Evolutionary conservation across 2,797 vertebrate genomes (phyloP).

Genomic region (Synaphobranchus kaupii): DNA sequence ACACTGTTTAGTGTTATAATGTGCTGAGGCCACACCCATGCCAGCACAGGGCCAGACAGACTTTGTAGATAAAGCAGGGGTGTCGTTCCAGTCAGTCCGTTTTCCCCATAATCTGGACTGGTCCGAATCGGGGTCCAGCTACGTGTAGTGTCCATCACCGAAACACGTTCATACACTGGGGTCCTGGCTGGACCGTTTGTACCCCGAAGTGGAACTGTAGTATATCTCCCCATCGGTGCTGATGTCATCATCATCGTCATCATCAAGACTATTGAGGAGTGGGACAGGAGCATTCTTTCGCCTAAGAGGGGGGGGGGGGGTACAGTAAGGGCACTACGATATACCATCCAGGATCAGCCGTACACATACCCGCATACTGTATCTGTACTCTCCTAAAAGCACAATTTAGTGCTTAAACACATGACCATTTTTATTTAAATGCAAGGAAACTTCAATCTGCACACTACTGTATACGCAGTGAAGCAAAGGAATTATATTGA

Average conservation of each 20-base stretch:
- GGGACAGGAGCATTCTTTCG: constrained; percentile 81
- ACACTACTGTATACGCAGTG: background rate
- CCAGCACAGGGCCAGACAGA: background rate
- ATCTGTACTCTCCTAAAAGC: constrained; percentile 12
- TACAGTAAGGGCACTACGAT: constrained; percentile 22
- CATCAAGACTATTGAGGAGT: constrained; percentile 70
- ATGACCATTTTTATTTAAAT: background rate
- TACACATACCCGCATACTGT: constrained; percentile 1
- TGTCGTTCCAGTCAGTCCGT: background rate
- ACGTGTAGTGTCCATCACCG: background rate
- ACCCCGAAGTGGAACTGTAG: constrained; percentile 65
- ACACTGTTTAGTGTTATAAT: background rate
- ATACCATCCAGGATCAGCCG: background rate
- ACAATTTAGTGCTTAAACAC: background rate
- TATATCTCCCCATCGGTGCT: constrained; percentile 79
- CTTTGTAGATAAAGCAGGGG: background rate
- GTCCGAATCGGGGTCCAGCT: background rate
- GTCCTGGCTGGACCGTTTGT: constrained; percentile 54
- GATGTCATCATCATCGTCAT: constrained; percentile 72
- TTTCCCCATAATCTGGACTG: background rate
- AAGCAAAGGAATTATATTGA: background rate
- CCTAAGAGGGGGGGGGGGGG: constrained; percentile 59
- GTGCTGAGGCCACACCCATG: background rate
- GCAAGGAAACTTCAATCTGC: background rate
- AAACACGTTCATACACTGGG: constrained; percentile 2